phyloP scores from a whole-genome alignment of 2,888 invertebrate species.

The Hyles lineata region DNA sequence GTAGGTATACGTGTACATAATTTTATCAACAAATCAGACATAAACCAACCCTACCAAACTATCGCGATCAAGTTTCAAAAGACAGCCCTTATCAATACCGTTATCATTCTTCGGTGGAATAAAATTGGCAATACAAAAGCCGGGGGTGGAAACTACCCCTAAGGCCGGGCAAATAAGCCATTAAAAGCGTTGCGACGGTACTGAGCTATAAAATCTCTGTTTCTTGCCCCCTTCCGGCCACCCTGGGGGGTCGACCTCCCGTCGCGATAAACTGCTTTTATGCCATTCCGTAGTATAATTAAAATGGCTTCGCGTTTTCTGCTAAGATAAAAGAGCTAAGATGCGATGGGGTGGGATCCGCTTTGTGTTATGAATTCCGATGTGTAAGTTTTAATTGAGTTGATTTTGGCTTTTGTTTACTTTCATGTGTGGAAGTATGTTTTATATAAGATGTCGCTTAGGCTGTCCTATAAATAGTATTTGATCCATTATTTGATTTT shows the following conservation, averaged over 20 bases:
- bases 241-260: slow-evolving; percentile 46
- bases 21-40: slow-evolving; percentile 15
- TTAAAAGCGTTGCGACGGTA: slow-evolving; percentile 81
- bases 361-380: slow-evolving; percentile 29
- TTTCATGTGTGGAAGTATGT: neutral
- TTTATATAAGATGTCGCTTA: neutral
- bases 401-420: slow-evolving; percentile 14
- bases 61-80: slow-evolving; percentile 36
- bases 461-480: no score
- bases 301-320: slow-evolving; percentile 80
- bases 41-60: slow-evolving; percentile 30
- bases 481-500: no score
- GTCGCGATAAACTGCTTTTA: slow-evolving; percentile 81
- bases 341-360: slow-evolving; percentile 37
- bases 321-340: slow-evolving; percentile 65
- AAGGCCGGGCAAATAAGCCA: slow-evolving; percentile 83
- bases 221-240: slow-evolving; percentile 74
- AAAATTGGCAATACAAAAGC: slow-evolving; percentile 77
- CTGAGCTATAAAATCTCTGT: slow-evolving; percentile 83
- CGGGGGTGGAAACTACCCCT: slow-evolving; percentile 64
- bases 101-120: slow-evolving; percentile 71
- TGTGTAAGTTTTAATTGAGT: slow-evolving; percentile 14
- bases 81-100: slow-evolving; percentile 51
- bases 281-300: slow-evolving; percentile 80
- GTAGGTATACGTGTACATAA: neutral